Percentiles rank a stretch among this genome's conserved stretches.
Evolutionary conservation across 2,888 invertebrate genomes (phyloP).

Genomic region (Atherix ibis): DNA sequence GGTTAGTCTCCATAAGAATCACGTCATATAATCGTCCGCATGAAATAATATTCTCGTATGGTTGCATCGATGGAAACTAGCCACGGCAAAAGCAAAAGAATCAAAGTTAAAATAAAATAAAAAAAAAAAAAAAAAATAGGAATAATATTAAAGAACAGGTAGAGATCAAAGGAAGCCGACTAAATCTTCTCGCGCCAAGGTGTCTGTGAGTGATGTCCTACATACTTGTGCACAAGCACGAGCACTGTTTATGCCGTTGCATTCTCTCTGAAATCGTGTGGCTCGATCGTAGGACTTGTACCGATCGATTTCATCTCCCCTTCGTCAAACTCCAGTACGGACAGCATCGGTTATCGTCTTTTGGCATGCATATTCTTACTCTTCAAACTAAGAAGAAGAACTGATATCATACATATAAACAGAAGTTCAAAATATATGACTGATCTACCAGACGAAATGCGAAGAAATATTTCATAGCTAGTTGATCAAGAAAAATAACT

Average conservation of each 20-base stretch:
- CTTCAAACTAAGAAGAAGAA: too few species aligned
- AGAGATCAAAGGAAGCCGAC: conserved; percentile 11
- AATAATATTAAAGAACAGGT: conserved; percentile 7
- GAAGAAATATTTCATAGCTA: too few species aligned
- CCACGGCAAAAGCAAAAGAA: not conserved
- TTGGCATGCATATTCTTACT: too few species aligned
- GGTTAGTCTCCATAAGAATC: too few species aligned
- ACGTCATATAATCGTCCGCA: too few species aligned
- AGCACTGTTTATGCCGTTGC: not conserved
- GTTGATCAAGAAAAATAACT: too few species aligned
- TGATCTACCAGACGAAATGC: too few species aligned
- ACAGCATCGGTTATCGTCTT: too few species aligned
- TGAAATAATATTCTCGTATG: not conserved
- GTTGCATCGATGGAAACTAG: too few species aligned
- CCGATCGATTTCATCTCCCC: not conserved
- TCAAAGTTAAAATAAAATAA: conserved; percentile 1
- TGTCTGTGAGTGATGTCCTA: conserved; percentile 7
- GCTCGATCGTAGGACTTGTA: not conserved
- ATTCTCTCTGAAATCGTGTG: not conserved
- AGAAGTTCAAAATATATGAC: too few species aligned
- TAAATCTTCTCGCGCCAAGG: conserved; percentile 10
- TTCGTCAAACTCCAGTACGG: not conserved
- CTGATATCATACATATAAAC: too few species aligned
- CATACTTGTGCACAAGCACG: not conserved
- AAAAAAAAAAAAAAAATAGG: conserved; percentile 4